Conservation (phyloP, 2,797 vertebrate genomes). For the Glossophaga mutica region DNA sequence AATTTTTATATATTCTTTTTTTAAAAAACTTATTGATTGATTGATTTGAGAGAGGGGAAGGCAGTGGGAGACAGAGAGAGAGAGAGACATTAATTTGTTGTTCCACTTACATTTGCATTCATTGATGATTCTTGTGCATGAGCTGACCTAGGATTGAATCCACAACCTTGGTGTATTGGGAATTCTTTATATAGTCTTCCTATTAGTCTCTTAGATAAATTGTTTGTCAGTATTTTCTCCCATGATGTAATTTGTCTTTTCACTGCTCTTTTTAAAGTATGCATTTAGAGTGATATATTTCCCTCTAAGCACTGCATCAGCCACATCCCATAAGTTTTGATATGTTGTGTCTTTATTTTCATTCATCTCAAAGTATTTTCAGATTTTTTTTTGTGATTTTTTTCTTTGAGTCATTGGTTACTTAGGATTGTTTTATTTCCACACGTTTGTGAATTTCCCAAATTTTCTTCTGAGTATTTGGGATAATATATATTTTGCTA, state of each 20-base stretch:
- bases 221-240: not conserved
- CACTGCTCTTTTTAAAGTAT: not conserved
- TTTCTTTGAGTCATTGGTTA: not conserved
- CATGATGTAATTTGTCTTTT: not conserved
- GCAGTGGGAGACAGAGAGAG: too few relatives aligned
- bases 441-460: not conserved
- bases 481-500: not conserved
- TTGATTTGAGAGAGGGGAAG: too few relatives aligned
- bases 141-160: too few relatives aligned
- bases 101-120: too few relatives aligned
- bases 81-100: too few relatives aligned
- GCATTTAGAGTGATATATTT: not conserved
- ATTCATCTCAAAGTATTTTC: not conserved
- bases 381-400: not conserved
- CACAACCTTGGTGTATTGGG: too few relatives aligned
- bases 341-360: not conserved
- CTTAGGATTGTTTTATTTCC: not conserved
- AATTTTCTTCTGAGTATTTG: not conserved
- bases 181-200: not conserved
- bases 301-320: not conserved
- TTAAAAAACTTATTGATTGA: too few relatives aligned
- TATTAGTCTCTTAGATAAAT: not conserved
- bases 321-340: not conserved
- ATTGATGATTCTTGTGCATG: too few relatives aligned
- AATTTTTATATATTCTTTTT: too few relatives aligned